Evolutionary conservation across 2,113 vertebrate species (phyloP).

Genomic region (Protobothrops mucrosquamatus): DNA sequence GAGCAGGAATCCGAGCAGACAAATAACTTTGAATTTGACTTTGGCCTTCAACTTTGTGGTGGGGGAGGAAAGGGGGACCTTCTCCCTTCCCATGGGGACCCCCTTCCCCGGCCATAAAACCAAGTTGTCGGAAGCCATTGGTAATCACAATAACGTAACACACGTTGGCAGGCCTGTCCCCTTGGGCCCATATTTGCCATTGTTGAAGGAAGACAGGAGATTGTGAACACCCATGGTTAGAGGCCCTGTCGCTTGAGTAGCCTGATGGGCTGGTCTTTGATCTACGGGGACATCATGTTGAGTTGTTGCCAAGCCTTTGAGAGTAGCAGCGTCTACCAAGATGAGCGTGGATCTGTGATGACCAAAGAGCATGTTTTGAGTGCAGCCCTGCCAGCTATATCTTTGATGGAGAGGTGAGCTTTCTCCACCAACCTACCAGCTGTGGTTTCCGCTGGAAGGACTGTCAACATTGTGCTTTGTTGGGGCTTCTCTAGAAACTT

Average conservation of each 20-base stretch:
- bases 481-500: not conserved
- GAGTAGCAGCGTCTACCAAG: constrained; percentile 36
- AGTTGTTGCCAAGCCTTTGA: not conserved
- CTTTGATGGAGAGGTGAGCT: not conserved
- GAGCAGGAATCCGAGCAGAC: not conserved
- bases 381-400: not conserved
- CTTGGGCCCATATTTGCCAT: constrained; percentile 5
- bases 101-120: constrained; percentile 8
- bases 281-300: not conserved
- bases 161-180: not conserved
- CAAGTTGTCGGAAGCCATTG: constrained; percentile 47
- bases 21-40: constrained; percentile 33
- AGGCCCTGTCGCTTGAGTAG: not conserved
- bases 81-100: constrained; percentile 30
- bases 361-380: not conserved
- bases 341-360: not conserved
- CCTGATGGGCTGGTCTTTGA: not conserved
- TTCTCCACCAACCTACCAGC: constrained; percentile 12
- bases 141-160: not conserved
- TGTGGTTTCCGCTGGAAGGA: constrained; percentile 4
- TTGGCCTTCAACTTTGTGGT: constrained; percentile 9
- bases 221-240: not conserved
- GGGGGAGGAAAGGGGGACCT: not conserved
- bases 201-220: not conserved
- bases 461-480: constrained; percentile 6